A percentile compares a stretch with the other conserved stretches of the same genome.
Conservation (phyloP, 1,140 invertebrate species). For the Zophobas morio region DNA sequence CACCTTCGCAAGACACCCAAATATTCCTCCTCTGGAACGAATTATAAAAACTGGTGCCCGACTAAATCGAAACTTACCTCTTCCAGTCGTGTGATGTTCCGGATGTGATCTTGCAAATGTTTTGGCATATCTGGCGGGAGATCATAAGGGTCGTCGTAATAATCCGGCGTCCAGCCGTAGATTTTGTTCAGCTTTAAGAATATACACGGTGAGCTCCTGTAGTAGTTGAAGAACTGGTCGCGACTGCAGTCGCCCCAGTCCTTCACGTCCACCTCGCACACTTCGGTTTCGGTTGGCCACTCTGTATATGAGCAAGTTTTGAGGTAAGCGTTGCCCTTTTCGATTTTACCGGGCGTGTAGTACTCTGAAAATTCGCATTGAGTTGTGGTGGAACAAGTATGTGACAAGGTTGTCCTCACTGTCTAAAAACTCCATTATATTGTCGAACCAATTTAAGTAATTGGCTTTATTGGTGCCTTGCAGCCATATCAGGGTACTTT, state of each 20-base stretch:
- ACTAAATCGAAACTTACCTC: conserved; percentile 52
- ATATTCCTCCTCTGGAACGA: conserved; percentile 79
- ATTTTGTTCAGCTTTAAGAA: conserved; percentile 78
- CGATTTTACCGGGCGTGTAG: conserved; percentile 71
- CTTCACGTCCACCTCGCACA: conserved; percentile 75
- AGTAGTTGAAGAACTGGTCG: conserved; percentile 84
- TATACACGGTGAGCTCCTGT: conserved; percentile 77
- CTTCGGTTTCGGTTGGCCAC: conserved; percentile 70
- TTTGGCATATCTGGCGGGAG: conserved; percentile 68
- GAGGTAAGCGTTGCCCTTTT: conserved; percentile 72
- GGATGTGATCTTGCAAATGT: conserved; percentile 75
- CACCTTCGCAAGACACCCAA: conserved; percentile 91
- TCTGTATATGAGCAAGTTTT: conserved; percentile 73
- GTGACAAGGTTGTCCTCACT: conserved; percentile 69
- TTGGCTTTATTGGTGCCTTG: conserved; percentile 84
- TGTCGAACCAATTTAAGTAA: conserved; percentile 83
- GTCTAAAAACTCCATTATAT: conserved; percentile 80
- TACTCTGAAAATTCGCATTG: conserved; percentile 69
- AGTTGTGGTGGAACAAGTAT: not conserved
- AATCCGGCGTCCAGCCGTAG: conserved; percentile 66
- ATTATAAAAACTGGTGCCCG: conserved; percentile 4
- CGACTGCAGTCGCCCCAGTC: conserved; percentile 78
- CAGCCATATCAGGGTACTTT: conserved; percentile 96
- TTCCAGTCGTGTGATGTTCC: conserved; percentile 63
- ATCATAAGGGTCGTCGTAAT: conserved; percentile 62